phyloP scores from a whole-genome alignment of 1,140 invertebrate species.

The Riptortus pedestris region DNA sequence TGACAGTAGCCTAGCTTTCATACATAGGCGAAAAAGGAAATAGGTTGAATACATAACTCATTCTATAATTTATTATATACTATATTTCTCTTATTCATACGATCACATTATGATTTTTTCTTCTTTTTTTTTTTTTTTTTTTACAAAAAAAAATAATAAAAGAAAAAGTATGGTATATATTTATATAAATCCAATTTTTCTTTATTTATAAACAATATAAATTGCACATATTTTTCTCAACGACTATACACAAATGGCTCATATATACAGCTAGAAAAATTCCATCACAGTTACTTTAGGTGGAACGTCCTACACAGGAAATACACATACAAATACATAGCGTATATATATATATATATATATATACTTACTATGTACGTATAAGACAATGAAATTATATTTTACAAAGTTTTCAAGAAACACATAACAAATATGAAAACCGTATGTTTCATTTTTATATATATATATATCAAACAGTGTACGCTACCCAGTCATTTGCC shows the following conservation, averaged over 20 bases:
- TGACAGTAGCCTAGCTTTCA: too few species aligned
- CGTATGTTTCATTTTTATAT: not conserved
- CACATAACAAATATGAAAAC: conserved; percentile 10
- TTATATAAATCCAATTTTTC: conserved; percentile 17
- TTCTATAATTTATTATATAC: conserved; percentile 10
- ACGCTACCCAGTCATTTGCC: conserved; percentile 7
- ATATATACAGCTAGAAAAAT: conserved; percentile 27
- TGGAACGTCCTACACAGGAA: conserved; percentile 22
- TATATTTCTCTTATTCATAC: conserved; percentile 10
- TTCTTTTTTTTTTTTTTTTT: conserved; percentile 20
- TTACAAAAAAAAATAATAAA: conserved; percentile 5
- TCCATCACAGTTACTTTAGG: conserved; percentile 27
- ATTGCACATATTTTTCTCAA: conserved; percentile 27
- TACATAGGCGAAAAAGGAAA: not conserved
- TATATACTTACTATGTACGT: conserved; percentile 2
- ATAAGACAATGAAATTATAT: conserved; percentile 13
- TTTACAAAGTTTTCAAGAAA: not conserved
- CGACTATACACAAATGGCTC: conserved; percentile 27
- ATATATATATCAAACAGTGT: conserved; percentile 2
- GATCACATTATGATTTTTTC: conserved; percentile 20
- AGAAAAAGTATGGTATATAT: conserved; percentile 9
- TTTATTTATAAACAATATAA: conserved; percentile 26
- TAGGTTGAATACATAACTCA: not conserved
- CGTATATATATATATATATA: too few species aligned
- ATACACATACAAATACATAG: conserved; percentile 13